A percentile compares a stretch with the other conserved stretches of the same genome.
Evolutionary conservation across 2,113 vertebrate genomes (phyloP).

Genomic region (Cervus canadensis): DNA sequence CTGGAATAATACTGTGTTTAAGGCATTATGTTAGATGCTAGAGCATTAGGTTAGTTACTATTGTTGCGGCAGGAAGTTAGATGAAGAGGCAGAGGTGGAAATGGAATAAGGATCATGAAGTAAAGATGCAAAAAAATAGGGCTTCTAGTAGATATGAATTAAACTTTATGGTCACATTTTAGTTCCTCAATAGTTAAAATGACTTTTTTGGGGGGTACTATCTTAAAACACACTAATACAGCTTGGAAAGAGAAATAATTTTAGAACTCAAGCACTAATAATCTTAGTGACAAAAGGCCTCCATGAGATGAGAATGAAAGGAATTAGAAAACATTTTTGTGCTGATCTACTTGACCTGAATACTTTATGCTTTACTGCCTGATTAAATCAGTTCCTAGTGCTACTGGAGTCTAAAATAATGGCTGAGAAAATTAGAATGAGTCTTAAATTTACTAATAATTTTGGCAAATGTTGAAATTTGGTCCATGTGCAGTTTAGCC

Average conservation of each 20-base stretch:
- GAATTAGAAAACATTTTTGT: conserved; percentile 29
- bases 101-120: not conserved
- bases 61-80: not conserved
- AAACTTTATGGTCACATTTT: not conserved
- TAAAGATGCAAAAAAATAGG: not conserved
- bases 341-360: conserved; percentile 43
- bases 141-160: not conserved
- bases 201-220: not conserved
- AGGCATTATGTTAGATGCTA: not conserved
- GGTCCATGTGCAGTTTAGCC: conserved; percentile 46
- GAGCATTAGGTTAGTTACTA: not conserved
- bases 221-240: not conserved
- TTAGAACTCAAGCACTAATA: not conserved
- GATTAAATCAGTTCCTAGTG: conserved; percentile 57
- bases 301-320: conserved; percentile 29
- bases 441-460: conserved; percentile 72
- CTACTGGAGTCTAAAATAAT: conserved; percentile 64
- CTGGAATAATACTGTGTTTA: not conserved
- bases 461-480: conserved; percentile 58
- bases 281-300: not conserved
- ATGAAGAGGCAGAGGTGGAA: not conserved
- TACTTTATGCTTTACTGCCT: conserved; percentile 24
- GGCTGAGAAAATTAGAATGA: conserved; percentile 67
- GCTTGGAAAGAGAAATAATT: not conserved
- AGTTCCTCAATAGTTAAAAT: not conserved